phyloP scores from a whole-genome alignment of 2,113 vertebrate genomes.

The Nothocercus nigrocapillus region DNA sequence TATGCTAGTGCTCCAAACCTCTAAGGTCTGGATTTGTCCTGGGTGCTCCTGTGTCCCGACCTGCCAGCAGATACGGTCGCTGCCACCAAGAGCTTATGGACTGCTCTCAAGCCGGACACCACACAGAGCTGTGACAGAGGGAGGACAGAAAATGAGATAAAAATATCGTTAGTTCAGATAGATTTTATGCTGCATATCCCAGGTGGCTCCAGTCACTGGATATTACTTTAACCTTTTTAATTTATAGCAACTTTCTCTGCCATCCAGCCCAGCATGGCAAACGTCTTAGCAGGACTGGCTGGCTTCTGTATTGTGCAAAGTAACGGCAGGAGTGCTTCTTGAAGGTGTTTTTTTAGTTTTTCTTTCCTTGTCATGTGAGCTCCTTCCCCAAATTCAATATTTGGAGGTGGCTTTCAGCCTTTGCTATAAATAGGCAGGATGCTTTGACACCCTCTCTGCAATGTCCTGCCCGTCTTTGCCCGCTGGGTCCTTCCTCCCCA shows the following conservation, averaged over 20 bases:
- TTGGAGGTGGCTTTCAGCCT: background rate
- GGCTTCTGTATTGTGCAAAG: rapidly evolving
- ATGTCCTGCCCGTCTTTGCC: background rate
- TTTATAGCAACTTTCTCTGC: background rate
- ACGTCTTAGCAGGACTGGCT: background rate
- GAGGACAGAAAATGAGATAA: background rate
- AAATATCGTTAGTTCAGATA: background rate
- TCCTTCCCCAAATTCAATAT: background rate
- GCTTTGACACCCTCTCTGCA: background rate
- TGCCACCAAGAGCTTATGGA: rapidly evolving
- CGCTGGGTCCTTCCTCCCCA: background rate
- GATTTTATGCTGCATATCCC: rapidly evolving
- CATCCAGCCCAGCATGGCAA: background rate
- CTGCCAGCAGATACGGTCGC: rapidly evolving
- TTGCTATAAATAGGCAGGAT: background rate
- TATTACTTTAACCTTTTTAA: background rate
- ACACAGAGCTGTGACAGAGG: background rate
- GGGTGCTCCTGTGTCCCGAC: background rate
- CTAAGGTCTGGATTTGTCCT: rapidly evolving
- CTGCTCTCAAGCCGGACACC: background rate
- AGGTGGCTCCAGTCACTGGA: background rate
- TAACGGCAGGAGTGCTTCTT: background rate
- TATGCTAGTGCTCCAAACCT: background rate
- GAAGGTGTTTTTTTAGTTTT: background rate
- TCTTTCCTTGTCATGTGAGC: background rate